Base-by-base conservation (phyloP, 92 coral and sea anemone genomes). In the Palythoa caribaeorum region DNA sequence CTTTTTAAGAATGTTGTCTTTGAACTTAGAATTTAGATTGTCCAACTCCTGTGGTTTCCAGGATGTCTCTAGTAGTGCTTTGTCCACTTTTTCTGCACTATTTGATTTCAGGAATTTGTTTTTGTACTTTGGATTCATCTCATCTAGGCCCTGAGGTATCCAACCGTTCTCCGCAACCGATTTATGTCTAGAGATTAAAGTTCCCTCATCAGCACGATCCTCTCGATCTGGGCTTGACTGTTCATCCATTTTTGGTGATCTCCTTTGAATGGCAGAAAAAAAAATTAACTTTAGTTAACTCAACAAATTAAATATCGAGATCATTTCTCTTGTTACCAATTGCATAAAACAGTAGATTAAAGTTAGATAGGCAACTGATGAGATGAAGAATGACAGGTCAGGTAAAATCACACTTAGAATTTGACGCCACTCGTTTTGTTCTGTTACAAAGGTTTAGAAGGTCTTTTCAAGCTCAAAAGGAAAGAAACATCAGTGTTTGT, bases 91-190 rank as follows among this genome's bases (percentile, higher is more conserved):
- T 15, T 39, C 48, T 20, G 57, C 36, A 8, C 52, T 20, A 19
- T 40, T 81, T 10, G 13, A 19, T 47, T 81, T 81, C 76, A 81
- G 66, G 40, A 66, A 81, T 53, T 37, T 81, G 28, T 81, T 7
- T 63, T 81, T 81, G 76, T 66, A n/a, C 21, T 6, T 65, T 4
- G 86, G 76, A 44, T 81, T 68, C 86, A 81, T 65, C 13, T 81
- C 86, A 7, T 81, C 62, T 0, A 81, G 40, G 1, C 20, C 76
- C 44, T 81, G 86, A 9, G 86, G 86, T 6, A 35, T 68, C 76
- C 75, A 48, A 20, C 47, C 86, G 14, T 47, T 81, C 63, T 68
- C 55, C 20, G 62, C 16, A 13, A 48, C 19, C 11, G 21, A 12
- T 65, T 65, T 66, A 54, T 65, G 14, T 21, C 47, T 68, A 57